Percentiles rank a stretch among this genome's conserved stretches.
Evolutionary conservation across 2,888 invertebrate genomes (phyloP).

Genomic region (Luperina testacea): DNA sequence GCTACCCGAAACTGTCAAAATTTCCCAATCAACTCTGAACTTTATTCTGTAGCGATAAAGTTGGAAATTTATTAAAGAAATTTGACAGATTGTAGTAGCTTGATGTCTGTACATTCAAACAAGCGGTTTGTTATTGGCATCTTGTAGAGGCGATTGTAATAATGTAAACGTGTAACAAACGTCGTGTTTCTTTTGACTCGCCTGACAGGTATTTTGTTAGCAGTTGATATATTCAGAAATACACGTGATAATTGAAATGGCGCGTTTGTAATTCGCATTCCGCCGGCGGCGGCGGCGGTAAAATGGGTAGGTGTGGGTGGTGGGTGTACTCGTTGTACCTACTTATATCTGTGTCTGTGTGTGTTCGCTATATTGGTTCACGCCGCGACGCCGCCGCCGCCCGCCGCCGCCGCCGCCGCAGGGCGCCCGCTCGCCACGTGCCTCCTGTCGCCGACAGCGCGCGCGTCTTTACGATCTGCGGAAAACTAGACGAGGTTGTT

Average conservation of each 20-base stretch:
- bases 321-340: slow-evolving; percentile 10
- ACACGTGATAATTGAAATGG: slow-evolving; percentile 62
- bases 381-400: slow-evolving; percentile 50
- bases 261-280: slow-evolving; percentile 50
- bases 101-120: slow-evolving; percentile 5
- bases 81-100: too few species aligned
- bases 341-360: slow-evolving; percentile 29
- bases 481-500: slow-evolving; percentile 38
- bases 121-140: slow-evolving; percentile 39
- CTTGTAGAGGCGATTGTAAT: slow-evolving; percentile 43
- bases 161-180: slow-evolving; percentile 43
- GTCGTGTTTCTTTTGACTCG: slow-evolving; percentile 50
- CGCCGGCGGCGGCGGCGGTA: slow-evolving; percentile 25
- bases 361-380: slow-evolving; percentile 50
- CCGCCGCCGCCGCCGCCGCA: slow-evolving; percentile 19
- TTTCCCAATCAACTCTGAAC: too few species aligned
- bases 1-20: too few species aligned
- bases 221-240: slow-evolving; percentile 44
- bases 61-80: too few species aligned
- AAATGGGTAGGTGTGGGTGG: slow-evolving; percentile 41
- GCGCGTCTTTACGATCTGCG: slow-evolving; percentile 38
- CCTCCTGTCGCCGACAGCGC: slow-evolving; percentile 28
- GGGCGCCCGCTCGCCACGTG: slow-evolving; percentile 57
- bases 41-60: too few species aligned
- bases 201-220: slow-evolving; percentile 52